Evolutionary conservation across 2,797 vertebrate species (phyloP), one percentile per base, ranked within the genome.

Genomic region (Lerista edwardsae): DNA sequence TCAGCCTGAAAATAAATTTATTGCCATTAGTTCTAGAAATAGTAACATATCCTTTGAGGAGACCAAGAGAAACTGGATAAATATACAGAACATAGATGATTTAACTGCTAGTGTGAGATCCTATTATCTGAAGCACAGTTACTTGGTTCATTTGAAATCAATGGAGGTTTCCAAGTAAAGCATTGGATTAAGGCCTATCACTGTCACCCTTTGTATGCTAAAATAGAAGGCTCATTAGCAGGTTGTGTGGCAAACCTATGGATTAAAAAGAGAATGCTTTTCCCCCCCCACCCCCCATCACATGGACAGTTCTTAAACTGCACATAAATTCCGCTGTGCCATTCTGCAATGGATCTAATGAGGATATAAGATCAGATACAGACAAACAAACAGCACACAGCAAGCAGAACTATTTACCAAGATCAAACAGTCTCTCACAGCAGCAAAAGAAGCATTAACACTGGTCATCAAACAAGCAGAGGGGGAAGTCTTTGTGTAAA

Each of bases 351-450:
- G 75, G 25, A 64, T 72, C 14, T 75, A 57, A 64, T 71, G 25
- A 71, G 36, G 21, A 67, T n/a, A 71, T n/a, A 80, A 80, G 44
- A 79, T 75, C 39, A 80, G 29, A 75, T 71, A 29, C 10, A 80
- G 71, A 44, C 44, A 79, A 64, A 87, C 8, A 5, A 64, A 80
- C 11, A 55, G 67, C 72, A 62, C 39, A 17, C 23, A 71, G 57
- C n/a, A 84, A 75, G 31, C n/a, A 29, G 15, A 51, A 74, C 68
- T 80, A 27, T 80, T 87, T 84, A 75, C 34, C 14, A 51, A 65
- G 78, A 77, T 80, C 82, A 75, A 86, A n/a, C 59, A 71, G 39
- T 80, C 44, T 64, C 64, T 67, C n/a, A 57, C 25, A 31, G 34
- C 27, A 31, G 39, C 44, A 71, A 73, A 47, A 55, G 61, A n/a